These are phyloP conservation scores for Bufo gargarizans DNA, from an alignment of 2,113 vertebrate genomes.

Conservation along the genomic window DNA sequence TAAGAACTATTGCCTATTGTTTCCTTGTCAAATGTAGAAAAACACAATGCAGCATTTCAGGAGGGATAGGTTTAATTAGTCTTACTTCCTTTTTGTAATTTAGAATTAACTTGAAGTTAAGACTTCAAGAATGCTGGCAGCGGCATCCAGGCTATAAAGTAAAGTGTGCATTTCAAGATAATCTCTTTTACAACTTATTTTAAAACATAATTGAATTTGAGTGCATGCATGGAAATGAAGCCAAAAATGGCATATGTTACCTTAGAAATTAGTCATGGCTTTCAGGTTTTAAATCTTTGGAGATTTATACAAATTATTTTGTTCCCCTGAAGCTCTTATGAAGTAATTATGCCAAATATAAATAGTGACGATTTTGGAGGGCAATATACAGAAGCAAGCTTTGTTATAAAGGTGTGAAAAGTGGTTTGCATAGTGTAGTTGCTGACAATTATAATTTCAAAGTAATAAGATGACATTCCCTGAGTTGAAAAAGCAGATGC, in stretches of 20 bases:
- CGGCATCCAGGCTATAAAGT: slow-evolving; percentile 23
- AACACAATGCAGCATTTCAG: neutral
- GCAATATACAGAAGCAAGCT: neutral
- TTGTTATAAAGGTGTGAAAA: neutral
- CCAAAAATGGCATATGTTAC: slow-evolving; percentile 26
- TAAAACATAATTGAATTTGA: slow-evolving; percentile 53
- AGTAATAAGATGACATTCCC: neutral
- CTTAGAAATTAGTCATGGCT: slow-evolving; percentile 38
- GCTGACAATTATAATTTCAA: neutral
- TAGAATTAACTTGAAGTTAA: slow-evolving; percentile 3
- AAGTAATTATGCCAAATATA: slow-evolving; percentile 30
- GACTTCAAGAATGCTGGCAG: slow-evolving; percentile 13
- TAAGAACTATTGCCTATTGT: neutral
- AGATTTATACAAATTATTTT: slow-evolving; percentile 21
- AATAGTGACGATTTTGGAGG: neutral
- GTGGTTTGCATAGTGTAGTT: neutral
- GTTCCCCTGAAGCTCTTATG: neutral
- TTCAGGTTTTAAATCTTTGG: slow-evolving; percentile 21
- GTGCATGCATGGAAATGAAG: slow-evolving; percentile 33
- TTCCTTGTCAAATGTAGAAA: neutral
- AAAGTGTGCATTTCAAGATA: slow-evolving; percentile 38
- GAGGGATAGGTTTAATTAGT: neutral
- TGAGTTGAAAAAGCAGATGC: neutral
- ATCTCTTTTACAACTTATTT: slow-evolving; percentile 49
- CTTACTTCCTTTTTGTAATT: neutral